Conservation (phyloP, 2,797 vertebrate genomes). For the Eulemur albifrons region DNA sequence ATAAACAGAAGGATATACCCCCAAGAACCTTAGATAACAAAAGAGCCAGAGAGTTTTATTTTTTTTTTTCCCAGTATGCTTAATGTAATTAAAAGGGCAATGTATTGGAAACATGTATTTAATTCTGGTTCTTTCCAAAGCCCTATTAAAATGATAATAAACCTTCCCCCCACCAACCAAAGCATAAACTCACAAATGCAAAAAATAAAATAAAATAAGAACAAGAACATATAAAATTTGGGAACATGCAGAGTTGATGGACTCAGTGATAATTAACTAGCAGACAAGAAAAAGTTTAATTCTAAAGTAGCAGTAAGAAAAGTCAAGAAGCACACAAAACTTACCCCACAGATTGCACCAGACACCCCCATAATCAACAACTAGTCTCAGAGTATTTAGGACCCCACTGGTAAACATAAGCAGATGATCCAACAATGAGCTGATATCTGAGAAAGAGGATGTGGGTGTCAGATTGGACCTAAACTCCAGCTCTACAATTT, state of each 20-base stretch:
- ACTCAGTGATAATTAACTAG: not conserved
- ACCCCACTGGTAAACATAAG: not conserved
- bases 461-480: not conserved
- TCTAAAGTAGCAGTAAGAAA: not conserved
- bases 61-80: not conserved
- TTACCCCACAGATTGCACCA: not conserved
- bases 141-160: not conserved
- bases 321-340: not conserved
- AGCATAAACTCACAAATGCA: not conserved
- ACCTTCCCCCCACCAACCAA: not conserved
- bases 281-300: not conserved
- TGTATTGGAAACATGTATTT: not conserved
- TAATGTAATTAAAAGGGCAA: constrained; percentile 1
- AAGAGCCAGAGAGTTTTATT: not conserved
- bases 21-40: constrained; percentile 24
- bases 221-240: not conserved
- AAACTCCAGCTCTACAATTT: constrained; percentile 6
- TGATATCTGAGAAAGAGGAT: not conserved
- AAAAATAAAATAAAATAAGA: not conserved
- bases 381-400: not conserved
- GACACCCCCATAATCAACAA: not conserved
- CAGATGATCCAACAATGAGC: not conserved
- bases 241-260: not conserved
- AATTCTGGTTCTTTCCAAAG: constrained; percentile 6
- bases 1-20: not conserved